A percentile compares a stretch with the other conserved stretches of the same genome.
Evolutionary conservation across 2,797 vertebrate genomes (phyloP).

Genomic region (Betta splendens): DNA sequence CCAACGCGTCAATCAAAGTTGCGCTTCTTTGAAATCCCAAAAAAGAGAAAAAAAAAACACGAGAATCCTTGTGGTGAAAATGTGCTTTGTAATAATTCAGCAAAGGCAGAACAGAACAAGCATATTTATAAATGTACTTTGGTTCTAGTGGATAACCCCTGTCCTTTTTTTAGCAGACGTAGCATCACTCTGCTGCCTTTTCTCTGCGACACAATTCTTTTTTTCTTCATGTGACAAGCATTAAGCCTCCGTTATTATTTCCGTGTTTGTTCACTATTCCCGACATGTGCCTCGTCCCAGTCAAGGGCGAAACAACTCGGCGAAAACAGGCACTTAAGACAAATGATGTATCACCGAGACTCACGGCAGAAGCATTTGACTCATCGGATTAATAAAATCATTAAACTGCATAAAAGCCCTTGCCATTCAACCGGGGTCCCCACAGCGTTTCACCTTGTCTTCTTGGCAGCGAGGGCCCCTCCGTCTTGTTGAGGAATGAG

Average conservation of each 20-base stretch:
- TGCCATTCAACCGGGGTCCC: constrained; percentile 66
- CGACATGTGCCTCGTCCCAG: constrained; percentile 27
- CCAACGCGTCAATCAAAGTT: constrained; percentile 52
- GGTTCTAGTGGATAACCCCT: constrained; percentile 51
- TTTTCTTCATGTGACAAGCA: constrained; percentile 19
- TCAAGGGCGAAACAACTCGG: constrained; percentile 52
- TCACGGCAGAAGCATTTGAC: constrained; percentile 57
- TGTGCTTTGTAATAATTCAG: constrained; percentile 43
- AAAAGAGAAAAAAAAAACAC: no score
- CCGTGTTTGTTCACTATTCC: constrained; percentile 29
- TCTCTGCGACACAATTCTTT: constrained; percentile 32
- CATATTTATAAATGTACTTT: constrained; percentile 61
- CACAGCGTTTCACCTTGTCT: constrained; percentile 77
- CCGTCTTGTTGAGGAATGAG: constrained; percentile 79
- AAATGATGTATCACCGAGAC: constrained; percentile 54
- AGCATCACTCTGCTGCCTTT: constrained; percentile 12
- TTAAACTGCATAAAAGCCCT: constrained; percentile 74
- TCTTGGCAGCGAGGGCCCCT: constrained; percentile 66
- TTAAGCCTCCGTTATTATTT: constrained; percentile 27
- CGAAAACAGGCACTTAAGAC: constrained; percentile 58
- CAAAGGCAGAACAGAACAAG: constrained; percentile 43
- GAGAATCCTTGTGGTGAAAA: constrained; percentile 28
- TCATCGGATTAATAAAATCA: constrained; percentile 77
- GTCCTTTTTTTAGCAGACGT: constrained; percentile 28
- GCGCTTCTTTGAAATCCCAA: constrained; percentile 40